Percentiles rank a stretch among this genome's conserved stretches.
Conservation (phyloP, 2,797 vertebrate genomes). For the Hyperoplus lanceolatus region DNA sequence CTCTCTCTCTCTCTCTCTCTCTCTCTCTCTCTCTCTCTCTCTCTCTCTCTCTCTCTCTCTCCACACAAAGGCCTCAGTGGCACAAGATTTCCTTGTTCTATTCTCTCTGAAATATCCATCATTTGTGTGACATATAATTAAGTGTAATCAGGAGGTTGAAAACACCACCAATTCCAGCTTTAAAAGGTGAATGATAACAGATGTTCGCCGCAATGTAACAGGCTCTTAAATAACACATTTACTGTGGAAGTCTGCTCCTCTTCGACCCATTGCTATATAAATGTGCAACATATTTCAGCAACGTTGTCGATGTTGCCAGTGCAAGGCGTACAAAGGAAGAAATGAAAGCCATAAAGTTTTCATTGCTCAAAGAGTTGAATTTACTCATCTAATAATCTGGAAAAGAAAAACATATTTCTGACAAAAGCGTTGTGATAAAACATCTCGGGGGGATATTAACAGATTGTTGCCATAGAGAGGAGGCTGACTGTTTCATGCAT, state of each 20-base stretch:
- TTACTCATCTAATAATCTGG: conserved; percentile 56
- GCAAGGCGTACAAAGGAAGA: conserved; percentile 39
- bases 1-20: no score
- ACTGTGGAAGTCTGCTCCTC: conserved; percentile 20
- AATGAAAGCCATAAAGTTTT: conserved; percentile 60
- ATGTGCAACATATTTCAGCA: conserved; percentile 44
- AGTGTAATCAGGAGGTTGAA: conserved; percentile 15
- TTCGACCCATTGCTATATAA: conserved; percentile 34
- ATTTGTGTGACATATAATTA: conserved; percentile 29
- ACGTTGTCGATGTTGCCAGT: conserved; percentile 23
- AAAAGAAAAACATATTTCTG: conserved; percentile 35
- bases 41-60: conserved; percentile 1
- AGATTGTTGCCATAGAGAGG: conserved; percentile 26
- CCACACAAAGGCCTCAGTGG: conserved; percentile 1
- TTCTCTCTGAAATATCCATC: conserved; percentile 26
- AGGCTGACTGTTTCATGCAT: conserved; percentile 33
- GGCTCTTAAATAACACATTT: conserved; percentile 32
- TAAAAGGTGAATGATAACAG: conserved; percentile 29
- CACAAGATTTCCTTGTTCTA: conserved; percentile 17
- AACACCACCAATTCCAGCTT: conserved; percentile 9
- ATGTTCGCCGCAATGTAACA: conserved; percentile 20
- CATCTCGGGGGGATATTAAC: conserved; percentile 18
- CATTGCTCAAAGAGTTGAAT: conserved; percentile 46
- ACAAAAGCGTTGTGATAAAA: conserved; percentile 26
- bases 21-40: not conserved